Conservation (phyloP, 2,797 vertebrate species). For the Podargus strigoides region DNA sequence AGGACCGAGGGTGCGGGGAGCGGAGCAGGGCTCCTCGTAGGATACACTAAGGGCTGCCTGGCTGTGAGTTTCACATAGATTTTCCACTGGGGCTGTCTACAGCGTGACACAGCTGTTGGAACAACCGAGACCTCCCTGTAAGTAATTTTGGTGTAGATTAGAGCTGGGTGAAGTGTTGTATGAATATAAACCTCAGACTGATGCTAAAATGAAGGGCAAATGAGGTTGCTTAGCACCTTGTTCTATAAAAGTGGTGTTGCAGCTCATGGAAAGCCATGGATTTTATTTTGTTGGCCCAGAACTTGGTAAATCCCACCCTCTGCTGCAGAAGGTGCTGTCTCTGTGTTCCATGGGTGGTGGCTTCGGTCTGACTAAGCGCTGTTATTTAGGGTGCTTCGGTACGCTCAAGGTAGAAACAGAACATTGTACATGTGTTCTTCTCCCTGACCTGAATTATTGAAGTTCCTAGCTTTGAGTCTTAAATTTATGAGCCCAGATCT, state of each 20-base stretch:
- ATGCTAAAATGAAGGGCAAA: neutral
- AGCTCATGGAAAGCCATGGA: neutral
- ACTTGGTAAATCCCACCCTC: neutral
- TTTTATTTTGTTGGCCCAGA: neutral
- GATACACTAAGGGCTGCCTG: neutral
- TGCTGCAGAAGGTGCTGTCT: neutral
- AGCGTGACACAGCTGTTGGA: neutral
- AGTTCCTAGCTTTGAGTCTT: neutral
- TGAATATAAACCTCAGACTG: neutral
- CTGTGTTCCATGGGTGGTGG: rapidly evolving
- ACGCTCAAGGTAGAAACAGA: neutral
- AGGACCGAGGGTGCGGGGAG: neutral
- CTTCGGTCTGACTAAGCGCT: neutral
- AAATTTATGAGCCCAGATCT: neutral
- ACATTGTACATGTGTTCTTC: rapidly evolving
- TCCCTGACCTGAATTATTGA: neutral
- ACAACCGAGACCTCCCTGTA: slow-evolving; percentile 17
- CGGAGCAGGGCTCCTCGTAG: slow-evolving; percentile 18
- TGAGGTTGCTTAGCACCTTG: neutral
- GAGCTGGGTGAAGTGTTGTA: neutral
- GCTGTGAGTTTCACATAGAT: neutral
- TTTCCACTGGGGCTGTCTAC: neutral
- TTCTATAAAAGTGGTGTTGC: rapidly evolving
- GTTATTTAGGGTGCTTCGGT: rapidly evolving
- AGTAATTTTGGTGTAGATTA: slow-evolving; percentile 15